Conservation (phyloP, 2,113 vertebrate species). For the Limnothrissa miodon region DNA sequence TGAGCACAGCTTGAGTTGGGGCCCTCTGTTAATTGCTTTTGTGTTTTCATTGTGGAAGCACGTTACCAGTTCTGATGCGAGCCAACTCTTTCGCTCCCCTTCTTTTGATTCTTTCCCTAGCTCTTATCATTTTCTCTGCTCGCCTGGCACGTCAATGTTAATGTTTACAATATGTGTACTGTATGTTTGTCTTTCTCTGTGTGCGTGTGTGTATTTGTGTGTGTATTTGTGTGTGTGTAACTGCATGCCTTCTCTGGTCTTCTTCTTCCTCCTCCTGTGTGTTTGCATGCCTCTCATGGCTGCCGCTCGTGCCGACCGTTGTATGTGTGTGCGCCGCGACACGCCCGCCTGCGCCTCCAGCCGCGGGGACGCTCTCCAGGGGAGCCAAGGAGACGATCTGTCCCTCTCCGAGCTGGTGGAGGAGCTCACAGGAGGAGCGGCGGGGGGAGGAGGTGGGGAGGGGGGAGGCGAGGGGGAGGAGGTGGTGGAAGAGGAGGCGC, state of each 20-base stretch:
- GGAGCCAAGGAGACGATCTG: conserved; percentile 62
- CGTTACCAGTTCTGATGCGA: background rate
- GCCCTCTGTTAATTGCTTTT: background rate
- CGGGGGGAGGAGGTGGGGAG: conserved; percentile 61
- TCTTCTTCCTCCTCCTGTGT: background rate
- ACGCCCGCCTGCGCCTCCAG: conserved; percentile 51
- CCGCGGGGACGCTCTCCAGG: conserved; percentile 70
- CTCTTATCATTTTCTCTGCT: background rate
- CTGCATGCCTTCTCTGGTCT: conserved; percentile 36
- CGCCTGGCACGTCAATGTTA: background rate
- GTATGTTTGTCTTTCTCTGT: background rate
- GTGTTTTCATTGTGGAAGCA: conserved; percentile 13
- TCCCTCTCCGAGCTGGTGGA: conserved; percentile 47
- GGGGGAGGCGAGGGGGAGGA: conserved; percentile 61
- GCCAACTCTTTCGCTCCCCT: background rate
- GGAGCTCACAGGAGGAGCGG: conserved; percentile 58
- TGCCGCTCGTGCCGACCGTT: background rate
- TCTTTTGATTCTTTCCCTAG: background rate
- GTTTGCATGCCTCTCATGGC: conserved; percentile 2
- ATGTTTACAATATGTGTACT: background rate
- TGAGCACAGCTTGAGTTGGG: background rate
- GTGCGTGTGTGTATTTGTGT: conserved; percentile 13
- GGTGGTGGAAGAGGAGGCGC: conserved; percentile 16
- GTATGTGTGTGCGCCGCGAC: background rate
- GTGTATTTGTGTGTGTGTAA: conserved; percentile 17